These are phyloP conservation scores for Ophthalmolycus amberensis DNA, from an alignment of 2,113 vertebrate species.

Conservation along the genomic window DNA sequence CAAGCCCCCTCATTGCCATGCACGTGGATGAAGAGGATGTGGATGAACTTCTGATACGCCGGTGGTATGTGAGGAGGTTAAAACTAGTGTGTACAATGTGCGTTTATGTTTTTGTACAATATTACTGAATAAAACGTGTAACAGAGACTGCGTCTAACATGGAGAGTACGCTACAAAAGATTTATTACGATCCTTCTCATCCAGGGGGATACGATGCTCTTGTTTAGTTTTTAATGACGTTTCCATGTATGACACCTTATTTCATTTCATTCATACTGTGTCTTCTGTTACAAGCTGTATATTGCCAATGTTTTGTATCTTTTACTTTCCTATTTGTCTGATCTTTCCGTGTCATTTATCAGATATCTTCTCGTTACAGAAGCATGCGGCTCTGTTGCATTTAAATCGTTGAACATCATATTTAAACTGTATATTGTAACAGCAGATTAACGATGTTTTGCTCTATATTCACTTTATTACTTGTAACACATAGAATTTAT, in stretches of 20 bases:
- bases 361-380: conserved; percentile 9
- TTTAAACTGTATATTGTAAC: neutral
- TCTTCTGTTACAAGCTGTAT: conserved; percentile 60
- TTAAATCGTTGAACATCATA: neutral
- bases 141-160: no score
- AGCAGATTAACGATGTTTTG: conserved; percentile 17
- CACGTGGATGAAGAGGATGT: no score
- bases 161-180: no score
- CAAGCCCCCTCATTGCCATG: no score
- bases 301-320: conserved; percentile 41
- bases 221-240: neutral
- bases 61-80: no score
- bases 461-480: conserved; percentile 39
- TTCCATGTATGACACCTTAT: neutral
- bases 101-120: no score
- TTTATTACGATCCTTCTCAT: no score
- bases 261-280: neutral
- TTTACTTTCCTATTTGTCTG: neutral
- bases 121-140: no score
- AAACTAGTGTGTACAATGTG: no score
- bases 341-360: conserved; percentile 56
- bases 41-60: no score
- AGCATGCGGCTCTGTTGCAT: neutral
- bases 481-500: conserved; percentile 28
- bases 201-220: neutral